Base-by-base conservation (phyloP, 2,888 invertebrate genomes). In the Drosophila eohydei region DNA sequence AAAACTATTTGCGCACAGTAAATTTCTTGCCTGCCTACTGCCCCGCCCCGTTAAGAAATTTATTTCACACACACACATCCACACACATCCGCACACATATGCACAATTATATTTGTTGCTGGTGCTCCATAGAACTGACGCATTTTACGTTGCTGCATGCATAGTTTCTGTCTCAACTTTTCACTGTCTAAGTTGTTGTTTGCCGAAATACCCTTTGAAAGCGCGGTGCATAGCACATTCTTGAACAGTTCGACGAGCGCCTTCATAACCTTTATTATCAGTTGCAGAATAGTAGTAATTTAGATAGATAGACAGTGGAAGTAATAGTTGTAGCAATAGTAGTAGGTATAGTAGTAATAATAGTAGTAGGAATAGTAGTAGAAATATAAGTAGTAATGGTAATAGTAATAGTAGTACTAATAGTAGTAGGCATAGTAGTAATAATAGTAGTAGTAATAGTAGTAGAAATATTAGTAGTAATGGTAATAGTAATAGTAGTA, bases 1-100 rank as follows among this genome's bases (percentile, higher is more conserved):
- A 70, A 71, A 83, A 83, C 87, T 87, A 84, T 81, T 84, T 71
- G 63, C 51, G 62, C 58, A 72, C 70, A 70, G 76, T 68, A 63
- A 74, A 62, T 67, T 59, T 78, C 74, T 63, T 58, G 44, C 16
- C 43, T 55, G 28, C 55, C 46, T 46, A 44, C 58, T 36, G 8
- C 32, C 28, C 14, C 46, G 26, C 56, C 48, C 41, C 57, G 32
- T 67, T 69, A 71, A 78, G 81, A 80, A 66, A 78, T 81, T 65
- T 81, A 61, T 80, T 78, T 57, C 40, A 58, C 55, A 38, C 55
- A 70, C 59, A 50, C 26, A 65, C 34, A 52, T 43, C 44, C 21
- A 55, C n/a, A 32, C 14, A 48, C n/a, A 59, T n/a, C 32, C 16
- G 41, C 7, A 36, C 43, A 44, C 38, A 50, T 44, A 38, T 41